Base-by-base conservation (phyloP, 2,888 invertebrate genomes). In the Zelleria hepariella region DNA sequence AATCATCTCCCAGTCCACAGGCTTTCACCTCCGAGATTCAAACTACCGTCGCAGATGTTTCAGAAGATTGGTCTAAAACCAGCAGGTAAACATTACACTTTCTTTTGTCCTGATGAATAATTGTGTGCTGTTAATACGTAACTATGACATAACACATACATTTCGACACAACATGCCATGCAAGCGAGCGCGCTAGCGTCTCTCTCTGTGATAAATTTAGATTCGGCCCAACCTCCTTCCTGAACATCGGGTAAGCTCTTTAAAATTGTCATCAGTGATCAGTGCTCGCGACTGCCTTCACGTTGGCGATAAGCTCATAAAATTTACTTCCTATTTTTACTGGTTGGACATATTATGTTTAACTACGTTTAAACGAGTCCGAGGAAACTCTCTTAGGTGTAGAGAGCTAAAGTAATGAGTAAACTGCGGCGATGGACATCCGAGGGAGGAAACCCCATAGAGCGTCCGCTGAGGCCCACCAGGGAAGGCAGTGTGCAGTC, bases 401-500 rank as follows among this genome's bases (percentile, higher is more conserved):
- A 18, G 23, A 21, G 21, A 51, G 23, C 23, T 51, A 5, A n/a
- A 3, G 55, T 55, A 20, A 88, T 88, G 88, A 87, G 79, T 82
- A 83, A 75, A 68, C 81, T 90, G 68, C 82, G 90, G 67, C 91
- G 94, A 75, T 93, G 94, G 78, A 90, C 91, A 71, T 93, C 93
- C 67, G 93, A 93, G 80, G 93, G 93, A 68, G 91, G 91, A 60
- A 80, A 90, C 73, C 92, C 91, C 61, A 78, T 90, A 71, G 90
- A 90, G 70, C 92, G 90, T 73, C 90, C 90, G 64, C 90, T 92
- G 71, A 90, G 92, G 74, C 92, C 93, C 60, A 93, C 94, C 62
- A 91, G 94, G 71, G 92, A 92, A 75, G 92, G 93, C 74, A 92
- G 93, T 75, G 92, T 93, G 65, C 91, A 93, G 69, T 91, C 93